Conservation (phyloP, 2,888 invertebrate genomes). For the Sminthurinus aureus region DNA sequence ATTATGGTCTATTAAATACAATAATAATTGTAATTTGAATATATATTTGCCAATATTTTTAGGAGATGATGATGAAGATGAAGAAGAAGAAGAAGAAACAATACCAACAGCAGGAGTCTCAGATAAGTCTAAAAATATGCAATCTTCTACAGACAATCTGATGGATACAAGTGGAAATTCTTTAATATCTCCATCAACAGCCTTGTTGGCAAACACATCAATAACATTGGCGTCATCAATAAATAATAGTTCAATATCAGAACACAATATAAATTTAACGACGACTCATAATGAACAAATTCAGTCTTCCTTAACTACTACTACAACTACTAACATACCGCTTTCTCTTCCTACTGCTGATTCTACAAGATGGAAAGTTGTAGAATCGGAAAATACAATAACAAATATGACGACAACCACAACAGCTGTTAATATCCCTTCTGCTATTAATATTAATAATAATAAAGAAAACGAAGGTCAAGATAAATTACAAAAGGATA, state of each 20-base stretch:
- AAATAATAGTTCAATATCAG: slow-evolving; percentile 8
- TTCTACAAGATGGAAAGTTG: slow-evolving; percentile 27
- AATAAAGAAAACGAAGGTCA: background rate
- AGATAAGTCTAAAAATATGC: background rate
- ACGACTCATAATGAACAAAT: background rate
- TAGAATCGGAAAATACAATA: background rate
- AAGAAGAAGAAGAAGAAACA: slow-evolving; percentile 9
- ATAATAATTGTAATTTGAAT: no score
- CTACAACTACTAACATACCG: background rate
- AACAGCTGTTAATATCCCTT: background rate
- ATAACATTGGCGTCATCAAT: background rate
- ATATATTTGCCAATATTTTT: no score
- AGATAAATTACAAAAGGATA: background rate
- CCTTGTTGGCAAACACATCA: background rate
- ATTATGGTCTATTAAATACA: no score
- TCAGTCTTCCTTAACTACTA: background rate
- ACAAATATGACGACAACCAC: background rate
- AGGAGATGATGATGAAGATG: slow-evolving; percentile 53
- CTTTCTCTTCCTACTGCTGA: background rate
- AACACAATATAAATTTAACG: background rate
- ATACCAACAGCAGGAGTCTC: background rate
- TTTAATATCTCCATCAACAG: background rate
- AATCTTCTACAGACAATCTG: background rate
- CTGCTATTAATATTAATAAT: background rate
- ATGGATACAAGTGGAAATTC: background rate